Evolutionary conservation across 2,797 vertebrate genomes (phyloP).

Genomic region (Sciurus vulgaris): DNA sequence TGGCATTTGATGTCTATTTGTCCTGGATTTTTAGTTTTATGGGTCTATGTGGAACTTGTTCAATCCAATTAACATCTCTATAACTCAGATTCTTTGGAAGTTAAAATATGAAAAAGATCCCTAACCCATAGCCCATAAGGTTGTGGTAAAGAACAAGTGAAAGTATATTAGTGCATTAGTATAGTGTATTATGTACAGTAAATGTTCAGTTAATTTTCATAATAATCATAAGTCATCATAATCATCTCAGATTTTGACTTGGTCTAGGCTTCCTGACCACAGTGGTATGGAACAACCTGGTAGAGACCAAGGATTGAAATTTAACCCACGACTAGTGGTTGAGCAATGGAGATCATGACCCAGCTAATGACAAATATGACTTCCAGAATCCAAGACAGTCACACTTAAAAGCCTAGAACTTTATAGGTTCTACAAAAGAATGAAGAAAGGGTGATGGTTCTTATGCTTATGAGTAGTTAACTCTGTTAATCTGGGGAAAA

Average conservation of each 20-base stretch:
- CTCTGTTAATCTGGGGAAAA: neutral
- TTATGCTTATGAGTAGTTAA: neutral
- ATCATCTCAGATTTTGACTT: neutral
- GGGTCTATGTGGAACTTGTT: neutral
- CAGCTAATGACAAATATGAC: neutral
- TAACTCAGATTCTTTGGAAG: neutral
- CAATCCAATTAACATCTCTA: neutral
- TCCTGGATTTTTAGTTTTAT: neutral
- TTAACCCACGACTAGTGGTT: neutral
- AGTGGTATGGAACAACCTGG: neutral
- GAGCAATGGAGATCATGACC: neutral
- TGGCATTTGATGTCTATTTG: neutral
- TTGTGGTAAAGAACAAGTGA: neutral
- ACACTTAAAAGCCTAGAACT: neutral
- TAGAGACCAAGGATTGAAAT: neutral
- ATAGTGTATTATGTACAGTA: neutral
- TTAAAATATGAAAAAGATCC: neutral
- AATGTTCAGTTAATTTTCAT: slow-evolving; percentile 50
- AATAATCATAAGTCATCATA: neutral
- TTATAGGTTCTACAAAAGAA: neutral
- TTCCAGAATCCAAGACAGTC: neutral
- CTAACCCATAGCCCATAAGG: neutral
- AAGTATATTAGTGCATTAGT: neutral
- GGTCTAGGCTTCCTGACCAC: neutral
- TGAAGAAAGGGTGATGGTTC: neutral